phyloP scores from a whole-genome alignment of 2,888 invertebrate species.

The Blomia tropicalis region DNA sequence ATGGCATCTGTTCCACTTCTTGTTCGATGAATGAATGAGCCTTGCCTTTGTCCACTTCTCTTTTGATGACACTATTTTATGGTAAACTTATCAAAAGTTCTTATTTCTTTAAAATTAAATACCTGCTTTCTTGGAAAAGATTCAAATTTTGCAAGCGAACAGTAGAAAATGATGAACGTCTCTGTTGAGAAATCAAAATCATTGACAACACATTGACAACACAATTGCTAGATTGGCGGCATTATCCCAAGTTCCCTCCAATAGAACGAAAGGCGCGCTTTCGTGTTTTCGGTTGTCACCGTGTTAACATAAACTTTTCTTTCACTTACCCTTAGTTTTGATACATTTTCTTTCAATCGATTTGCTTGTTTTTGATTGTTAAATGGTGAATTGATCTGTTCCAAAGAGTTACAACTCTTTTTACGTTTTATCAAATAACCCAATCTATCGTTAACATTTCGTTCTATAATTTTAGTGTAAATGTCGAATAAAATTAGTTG shows the following conservation, averaged over 20 bases:
- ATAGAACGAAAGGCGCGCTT: no score
- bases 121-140: slow-evolving; percentile 5
- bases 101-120: background rate
- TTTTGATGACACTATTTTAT: background rate
- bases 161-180: slow-evolving; percentile 4
- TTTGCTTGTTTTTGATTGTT: slow-evolving; percentile 1
- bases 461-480: no score
- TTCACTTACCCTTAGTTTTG: background rate
- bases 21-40: slow-evolving; percentile 50
- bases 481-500: background rate
- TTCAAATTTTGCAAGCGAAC: slow-evolving; percentile 6
- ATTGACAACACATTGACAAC: background rate
- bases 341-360: background rate
- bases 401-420: background rate
- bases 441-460: background rate
- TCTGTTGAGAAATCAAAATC: background rate
- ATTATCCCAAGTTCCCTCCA: no score
- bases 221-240: background rate
- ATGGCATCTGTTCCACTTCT: slow-evolving; percentile 65
- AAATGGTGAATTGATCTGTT: background rate
- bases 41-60: slow-evolving; percentile 1
- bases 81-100: background rate
- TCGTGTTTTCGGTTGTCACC: no score
- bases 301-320: background rate
- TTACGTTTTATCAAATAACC: background rate